phyloP scores from a whole-genome alignment of 2,888 invertebrate genomes.

The Crossocerus cetratus region DNA sequence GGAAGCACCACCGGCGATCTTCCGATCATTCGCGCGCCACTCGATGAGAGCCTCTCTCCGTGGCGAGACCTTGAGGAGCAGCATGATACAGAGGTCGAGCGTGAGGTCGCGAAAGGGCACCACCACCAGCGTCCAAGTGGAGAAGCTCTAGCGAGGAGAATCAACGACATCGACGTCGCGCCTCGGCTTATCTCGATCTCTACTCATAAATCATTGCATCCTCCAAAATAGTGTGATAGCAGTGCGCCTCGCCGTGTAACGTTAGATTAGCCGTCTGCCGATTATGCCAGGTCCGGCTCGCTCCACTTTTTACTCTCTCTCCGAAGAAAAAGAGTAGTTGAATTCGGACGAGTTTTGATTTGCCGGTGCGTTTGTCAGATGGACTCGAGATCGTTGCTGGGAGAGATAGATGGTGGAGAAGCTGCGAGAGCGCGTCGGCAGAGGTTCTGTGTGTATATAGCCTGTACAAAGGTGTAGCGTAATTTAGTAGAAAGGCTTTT shows the following conservation, averaged over 20 bases:
- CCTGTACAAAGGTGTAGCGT: neutral
- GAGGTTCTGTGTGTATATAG: neutral
- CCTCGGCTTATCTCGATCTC: conserved; percentile 20
- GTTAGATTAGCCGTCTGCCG: neutral
- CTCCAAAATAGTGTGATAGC: conserved; percentile 4
- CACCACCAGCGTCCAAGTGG: conserved; percentile 62
- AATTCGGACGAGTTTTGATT: no score
- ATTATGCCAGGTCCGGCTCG: no score
- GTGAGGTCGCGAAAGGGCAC: conserved; percentile 76
- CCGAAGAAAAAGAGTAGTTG: no score
- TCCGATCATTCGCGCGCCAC: conserved; percentile 72
- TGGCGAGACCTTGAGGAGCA: conserved; percentile 82
- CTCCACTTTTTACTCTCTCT: neutral
- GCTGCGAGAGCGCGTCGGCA: neutral
- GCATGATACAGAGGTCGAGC: conserved; percentile 78
- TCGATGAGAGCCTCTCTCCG: conserved; percentile 82
- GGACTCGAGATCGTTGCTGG: no score
- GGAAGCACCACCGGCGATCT: conserved; percentile 67
- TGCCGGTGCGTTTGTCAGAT: neutral
- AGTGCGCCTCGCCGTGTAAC: neutral
- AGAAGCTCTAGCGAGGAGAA: conserved; percentile 56
- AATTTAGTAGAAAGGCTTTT: conserved; percentile 1
- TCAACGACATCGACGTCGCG: neutral
- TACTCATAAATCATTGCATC: neutral
- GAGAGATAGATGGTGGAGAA: neutral